Conservation (phyloP, 2,113 vertebrate genomes). For the Colossoma macropomum region DNA sequence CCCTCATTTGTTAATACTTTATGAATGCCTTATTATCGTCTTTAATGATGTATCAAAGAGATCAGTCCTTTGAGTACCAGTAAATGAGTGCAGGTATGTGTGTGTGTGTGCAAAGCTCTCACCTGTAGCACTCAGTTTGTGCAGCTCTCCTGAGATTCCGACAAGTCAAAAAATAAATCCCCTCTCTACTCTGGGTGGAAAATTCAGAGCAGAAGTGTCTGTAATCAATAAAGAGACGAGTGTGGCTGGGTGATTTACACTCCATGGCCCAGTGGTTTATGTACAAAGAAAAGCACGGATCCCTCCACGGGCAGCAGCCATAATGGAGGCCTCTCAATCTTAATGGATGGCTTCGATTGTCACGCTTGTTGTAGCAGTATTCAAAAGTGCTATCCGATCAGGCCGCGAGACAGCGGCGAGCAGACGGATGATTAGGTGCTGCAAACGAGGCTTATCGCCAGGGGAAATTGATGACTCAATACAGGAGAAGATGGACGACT, state of each 20-base stretch:
- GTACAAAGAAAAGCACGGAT: conserved; percentile 89
- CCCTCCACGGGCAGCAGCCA: conserved; percentile 87
- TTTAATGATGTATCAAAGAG: conserved; percentile 33
- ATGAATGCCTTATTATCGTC: not conserved
- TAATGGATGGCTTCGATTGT: conserved; percentile 92
- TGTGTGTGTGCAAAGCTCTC: conserved; percentile 24
- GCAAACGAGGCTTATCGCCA: conserved; percentile 96
- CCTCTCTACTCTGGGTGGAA: conserved; percentile 92
- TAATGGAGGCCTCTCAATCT: conserved; percentile 94
- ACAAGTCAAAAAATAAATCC: conserved; percentile 96
- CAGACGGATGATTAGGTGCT: conserved; percentile 97
- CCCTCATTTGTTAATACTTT: no score
- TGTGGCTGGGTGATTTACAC: conserved; percentile 90
- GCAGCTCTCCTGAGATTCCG: conserved; percentile 78
- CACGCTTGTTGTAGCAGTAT: conserved; percentile 89
- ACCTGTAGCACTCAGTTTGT: conserved; percentile 3
- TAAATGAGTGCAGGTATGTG: not conserved
- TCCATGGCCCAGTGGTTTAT: conserved; percentile 84
- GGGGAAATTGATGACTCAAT: conserved; percentile 98
- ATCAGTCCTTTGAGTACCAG: conserved; percentile 19
- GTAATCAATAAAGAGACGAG: conserved; percentile 98
- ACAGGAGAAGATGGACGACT: conserved; percentile 94
- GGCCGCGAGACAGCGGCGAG: conserved; percentile 89
- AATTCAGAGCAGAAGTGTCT: conserved; percentile 93
- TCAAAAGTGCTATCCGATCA: conserved; percentile 97